Evolutionary conservation across 2,797 vertebrate genomes (phyloP), one percentile per base, ranked within the genome.

Genomic region (Sphaeramia orbicularis): DNA sequence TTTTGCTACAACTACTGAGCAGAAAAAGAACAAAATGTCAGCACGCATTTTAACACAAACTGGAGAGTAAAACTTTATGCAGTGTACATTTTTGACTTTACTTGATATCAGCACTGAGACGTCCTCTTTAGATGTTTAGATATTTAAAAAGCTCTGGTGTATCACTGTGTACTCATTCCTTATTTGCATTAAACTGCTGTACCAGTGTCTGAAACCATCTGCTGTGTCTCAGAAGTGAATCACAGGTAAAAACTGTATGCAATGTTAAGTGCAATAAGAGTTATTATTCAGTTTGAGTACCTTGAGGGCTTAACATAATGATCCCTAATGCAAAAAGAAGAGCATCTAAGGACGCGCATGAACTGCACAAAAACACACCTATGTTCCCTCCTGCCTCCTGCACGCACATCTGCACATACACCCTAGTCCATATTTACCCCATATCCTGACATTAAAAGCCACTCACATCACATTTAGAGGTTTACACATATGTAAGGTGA

Each of bases 261-360:
- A 36, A 35, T 18, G 10, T 35, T 45, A 11, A 55, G 55, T 69
- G 41, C 27, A 58, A 73, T 59, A 41, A 55, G 10, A 67, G 57
- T 18, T 62, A 62, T 68, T 30, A 66, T 74, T 80, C 45, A 53
- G 49, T 30, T 76, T 38, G 55, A 65, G 40, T 53, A 70, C 56
- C 81, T 81, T 4, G 11, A 80, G 81, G 85, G 84, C 74, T 58
- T n/a, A 85, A 78, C 64, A 76, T 66, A 73, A 84, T 80, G 57
- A 81, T 70, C 50, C 56, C 42, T 44, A 64, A 76, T 38, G 52
- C 45, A 67, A 60, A 64, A 15, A 59, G 44, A 38, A 35, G 79
- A 81, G 67, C 78, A 80, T 75, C 47, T 52, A 58, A 89, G 86
- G 86, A 86, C 84, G 77, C 61, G 60, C 18, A 50, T 51, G 48